phyloP scores from a whole-genome alignment of 2,888 invertebrate species.

The Esperia sulphurella region DNA sequence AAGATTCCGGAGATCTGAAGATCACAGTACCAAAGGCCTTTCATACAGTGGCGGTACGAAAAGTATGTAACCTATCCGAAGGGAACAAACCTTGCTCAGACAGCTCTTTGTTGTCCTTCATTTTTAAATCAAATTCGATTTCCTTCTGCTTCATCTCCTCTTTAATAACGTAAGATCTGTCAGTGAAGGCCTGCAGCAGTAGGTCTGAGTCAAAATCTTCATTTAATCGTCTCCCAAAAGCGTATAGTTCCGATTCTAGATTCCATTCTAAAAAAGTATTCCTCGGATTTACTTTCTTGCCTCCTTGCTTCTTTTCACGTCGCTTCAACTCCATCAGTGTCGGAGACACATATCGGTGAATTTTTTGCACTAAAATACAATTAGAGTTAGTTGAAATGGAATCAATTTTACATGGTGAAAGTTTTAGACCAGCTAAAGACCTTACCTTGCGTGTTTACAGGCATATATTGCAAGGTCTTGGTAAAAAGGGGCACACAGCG shows the following conservation, averaged over 20 bases:
- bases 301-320: slow-evolving; percentile 79
- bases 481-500: slow-evolving; percentile 27
- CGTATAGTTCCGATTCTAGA: slow-evolving; percentile 90
- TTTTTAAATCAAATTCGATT: slow-evolving; percentile 83
- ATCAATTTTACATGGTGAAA: too few species aligned
- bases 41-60: too few species aligned
- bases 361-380: slow-evolving; percentile 41
- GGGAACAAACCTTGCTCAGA: slow-evolving; percentile 83
- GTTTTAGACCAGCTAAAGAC: too few species aligned
- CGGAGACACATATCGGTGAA: slow-evolving; percentile 84
- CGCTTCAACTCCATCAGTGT: slow-evolving; percentile 81
- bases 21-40: too few species aligned
- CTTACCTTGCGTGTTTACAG: too few species aligned
- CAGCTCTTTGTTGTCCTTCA: slow-evolving; percentile 84
- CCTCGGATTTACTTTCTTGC: slow-evolving; percentile 71
- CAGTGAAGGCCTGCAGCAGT: slow-evolving; percentile 87
- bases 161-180: slow-evolving; percentile 86
- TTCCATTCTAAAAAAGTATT: slow-evolving; percentile 91
- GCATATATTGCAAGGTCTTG: too few species aligned
- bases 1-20: too few species aligned
- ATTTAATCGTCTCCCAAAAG: slow-evolving; percentile 90
- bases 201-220: slow-evolving; percentile 88
- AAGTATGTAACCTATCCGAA: too few species aligned
- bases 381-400: too few species aligned
- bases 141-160: slow-evolving; percentile 84